A percentile compares a stretch with the other conserved stretches of the same genome.
These are phyloP conservation scores for Irena cyanogastra DNA, from an alignment of 2,113 vertebrate genomes.

Conservation along the genomic window DNA sequence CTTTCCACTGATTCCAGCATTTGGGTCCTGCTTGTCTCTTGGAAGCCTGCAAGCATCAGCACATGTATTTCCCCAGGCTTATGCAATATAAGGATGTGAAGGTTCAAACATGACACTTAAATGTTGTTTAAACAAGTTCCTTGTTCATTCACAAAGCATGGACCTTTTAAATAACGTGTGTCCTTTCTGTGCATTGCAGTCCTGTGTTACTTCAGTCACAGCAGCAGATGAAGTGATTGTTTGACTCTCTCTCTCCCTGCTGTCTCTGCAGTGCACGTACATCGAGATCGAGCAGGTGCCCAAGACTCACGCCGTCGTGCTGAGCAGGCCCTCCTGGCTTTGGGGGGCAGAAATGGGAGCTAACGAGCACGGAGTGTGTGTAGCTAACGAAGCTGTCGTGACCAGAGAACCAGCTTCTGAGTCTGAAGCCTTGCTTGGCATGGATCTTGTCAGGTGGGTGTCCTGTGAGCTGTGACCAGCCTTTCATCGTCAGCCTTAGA, in stretches of 20 bases:
- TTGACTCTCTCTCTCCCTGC: neutral
- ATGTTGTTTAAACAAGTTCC: neutral
- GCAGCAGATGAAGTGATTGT: neutral
- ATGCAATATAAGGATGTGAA: neutral
- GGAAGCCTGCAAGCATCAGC: neutral
- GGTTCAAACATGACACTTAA: neutral
- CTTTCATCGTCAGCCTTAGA: neutral
- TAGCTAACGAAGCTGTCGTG: slow-evolving; percentile 72
- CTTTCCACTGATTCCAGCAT: neutral
- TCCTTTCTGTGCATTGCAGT: neutral
- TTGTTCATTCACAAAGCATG: neutral
- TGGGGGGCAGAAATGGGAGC: slow-evolving; percentile 85
- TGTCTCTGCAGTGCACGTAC: slow-evolving; percentile 75
- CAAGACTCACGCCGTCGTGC: slow-evolving; percentile 73
- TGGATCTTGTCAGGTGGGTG: slow-evolving; percentile 82
- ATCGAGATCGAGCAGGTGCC: slow-evolving; percentile 75
- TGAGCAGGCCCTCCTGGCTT: slow-evolving; percentile 80
- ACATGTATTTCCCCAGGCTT: neutral
- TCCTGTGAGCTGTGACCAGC: neutral
- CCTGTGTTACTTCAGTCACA: neutral
- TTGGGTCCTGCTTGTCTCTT: neutral
- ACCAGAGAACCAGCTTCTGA: slow-evolving; percentile 72
- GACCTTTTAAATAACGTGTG: neutral
- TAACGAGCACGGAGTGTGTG: slow-evolving; percentile 79
- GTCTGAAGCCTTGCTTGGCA: slow-evolving; percentile 75